Conservation (phyloP, 2,888 invertebrate genomes). For the Ptilodon capucinus region DNA sequence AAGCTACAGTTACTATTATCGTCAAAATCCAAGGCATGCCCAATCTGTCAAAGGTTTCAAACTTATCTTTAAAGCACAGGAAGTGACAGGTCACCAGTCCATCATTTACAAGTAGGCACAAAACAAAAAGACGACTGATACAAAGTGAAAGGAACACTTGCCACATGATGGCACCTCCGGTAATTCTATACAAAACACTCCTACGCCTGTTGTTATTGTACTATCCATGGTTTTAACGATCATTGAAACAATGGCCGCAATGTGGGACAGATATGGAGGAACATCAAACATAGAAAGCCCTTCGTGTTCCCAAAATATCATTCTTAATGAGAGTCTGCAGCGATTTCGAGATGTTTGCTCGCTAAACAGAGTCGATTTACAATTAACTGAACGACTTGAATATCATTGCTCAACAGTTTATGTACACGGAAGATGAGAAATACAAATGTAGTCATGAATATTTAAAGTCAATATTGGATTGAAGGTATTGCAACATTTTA, state of each 20-base stretch:
- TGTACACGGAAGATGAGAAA: conserved; percentile 14
- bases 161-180: conserved; percentile 26
- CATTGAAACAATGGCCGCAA: conserved; percentile 24
- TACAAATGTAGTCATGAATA: background rate
- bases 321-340: conserved; percentile 55
- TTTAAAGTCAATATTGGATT: background rate
- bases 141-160: conserved; percentile 28
- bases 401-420: conserved; percentile 10
- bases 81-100: conserved; percentile 1
- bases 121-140: conserved; percentile 13
- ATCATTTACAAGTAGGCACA: background rate
- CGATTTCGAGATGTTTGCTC: conserved; percentile 44
- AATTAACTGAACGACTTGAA: conserved; percentile 17
- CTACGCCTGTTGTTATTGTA: conserved; percentile 22
- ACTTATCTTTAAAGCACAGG: background rate
- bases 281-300: conserved; percentile 58
- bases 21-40: too few relatives aligned
- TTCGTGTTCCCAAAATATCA: conserved; percentile 34
- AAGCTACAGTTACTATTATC: too few relatives aligned
- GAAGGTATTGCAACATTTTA: too few relatives aligned
- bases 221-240: background rate
- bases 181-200: conserved; percentile 28
- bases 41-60: background rate
- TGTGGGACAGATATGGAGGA: conserved; percentile 28
- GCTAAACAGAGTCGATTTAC: conserved; percentile 34